Evolutionary conservation across 2,888 invertebrate species (phyloP).

Genomic region (Herminia tarsipennalis): DNA sequence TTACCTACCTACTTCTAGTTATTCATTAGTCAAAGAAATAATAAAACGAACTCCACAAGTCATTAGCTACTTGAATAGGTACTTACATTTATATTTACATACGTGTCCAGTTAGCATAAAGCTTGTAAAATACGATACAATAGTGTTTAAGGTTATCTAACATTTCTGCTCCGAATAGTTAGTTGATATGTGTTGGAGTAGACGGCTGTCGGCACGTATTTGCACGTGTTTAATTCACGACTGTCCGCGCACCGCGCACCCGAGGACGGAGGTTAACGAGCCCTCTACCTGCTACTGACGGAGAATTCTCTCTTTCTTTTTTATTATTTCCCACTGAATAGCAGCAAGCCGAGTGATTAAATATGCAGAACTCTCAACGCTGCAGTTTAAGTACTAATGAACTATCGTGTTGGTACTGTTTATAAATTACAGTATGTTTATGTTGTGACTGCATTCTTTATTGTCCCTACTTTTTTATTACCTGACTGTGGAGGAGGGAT

Average conservation of each 20-base stretch:
- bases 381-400: slow-evolving; percentile 40
- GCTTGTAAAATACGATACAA: no score
- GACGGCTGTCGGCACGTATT: slow-evolving; percentile 40
- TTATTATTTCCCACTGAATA: slow-evolving; percentile 38
- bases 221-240: slow-evolving; percentile 58
- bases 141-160: background rate
- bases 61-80: no score
- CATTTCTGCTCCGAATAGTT: background rate
- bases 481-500: no score
- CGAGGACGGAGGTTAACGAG: slow-evolving; percentile 50
- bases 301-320: slow-evolving; percentile 32
- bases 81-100: no score
- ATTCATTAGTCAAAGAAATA: no score
- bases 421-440: slow-evolving; percentile 14
- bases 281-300: slow-evolving; percentile 32
- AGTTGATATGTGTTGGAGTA: background rate
- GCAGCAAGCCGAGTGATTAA: slow-evolving; percentile 32
- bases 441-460: slow-evolving; percentile 10
- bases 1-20: no score
- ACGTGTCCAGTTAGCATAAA: no score
- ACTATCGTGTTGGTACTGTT: slow-evolving; percentile 25
- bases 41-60: no score
- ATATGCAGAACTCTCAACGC: slow-evolving; percentile 26
- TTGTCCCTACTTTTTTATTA: slow-evolving; percentile 12
- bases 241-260: slow-evolving; percentile 32